Base-by-base conservation (phyloP, 2,888 invertebrate species). In the Harpagoxenus sublaevis region DNA sequence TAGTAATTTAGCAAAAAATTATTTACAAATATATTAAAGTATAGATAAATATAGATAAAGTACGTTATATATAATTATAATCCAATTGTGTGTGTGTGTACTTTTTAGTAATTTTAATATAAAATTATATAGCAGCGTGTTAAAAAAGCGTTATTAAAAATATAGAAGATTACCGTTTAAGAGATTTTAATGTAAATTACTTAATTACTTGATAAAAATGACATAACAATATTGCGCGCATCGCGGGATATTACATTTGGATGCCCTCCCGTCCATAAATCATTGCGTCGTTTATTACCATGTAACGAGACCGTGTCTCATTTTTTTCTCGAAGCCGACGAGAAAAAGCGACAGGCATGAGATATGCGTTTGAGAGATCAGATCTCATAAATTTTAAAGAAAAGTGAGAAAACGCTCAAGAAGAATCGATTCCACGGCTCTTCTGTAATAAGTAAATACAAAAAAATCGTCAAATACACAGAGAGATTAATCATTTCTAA, bases 251-350 rank as follows among this genome's bases (percentile, higher is more conserved):
- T 75, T 75, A 57, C 31, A 31, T n/a, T 31, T 31, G 68, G 23
- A 42, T 48, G 3, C 10, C 31, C 18, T 63, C 63, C 3, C 31
- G 3, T 53, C 6, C 71, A 55, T 70, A 70, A 45, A 78, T 78
- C 42, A 78, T 78, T 71, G 9, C 55, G 10, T 71, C 71, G 15
- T 78, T 78, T 78, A 78, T 78, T 70, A 57, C 8, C 55, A 71
- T 23, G 73, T 71, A 78, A 71, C 53, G 2, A 78, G 53, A 77
- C 55, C 15, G 28, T 10, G 55, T 78, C 71, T 78, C 12, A 78
- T 63, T 78, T 45, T 78, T 18, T 57, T 78, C n/a, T 68, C 3
- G 15, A 55, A 78, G 15, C 6, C 28, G 53, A 31, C 31, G 55
- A 23, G 15, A 55, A 68, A 78, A 55, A 42, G 45, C 6, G 55